A percentile compares a stretch with the other conserved stretches of the same genome.
These are phyloP conservation scores for Cryptomyrus ogoouensis DNA, from an alignment of 2,113 vertebrate species.

Conservation along the genomic window DNA sequence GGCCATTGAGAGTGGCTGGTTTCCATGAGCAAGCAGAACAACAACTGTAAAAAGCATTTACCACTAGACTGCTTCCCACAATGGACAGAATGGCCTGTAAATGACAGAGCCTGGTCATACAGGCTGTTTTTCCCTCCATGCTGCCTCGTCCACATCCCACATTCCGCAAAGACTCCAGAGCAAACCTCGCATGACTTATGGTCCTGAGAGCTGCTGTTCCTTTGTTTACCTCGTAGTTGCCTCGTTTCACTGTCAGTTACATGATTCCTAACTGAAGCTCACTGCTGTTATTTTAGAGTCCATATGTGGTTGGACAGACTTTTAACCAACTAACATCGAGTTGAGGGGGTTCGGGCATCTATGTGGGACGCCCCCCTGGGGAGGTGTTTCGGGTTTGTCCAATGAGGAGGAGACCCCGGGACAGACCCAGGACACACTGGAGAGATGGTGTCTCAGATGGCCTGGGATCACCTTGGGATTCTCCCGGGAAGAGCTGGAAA, in stretches of 20 bases:
- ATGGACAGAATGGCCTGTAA: not conserved
- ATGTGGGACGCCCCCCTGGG: not conserved
- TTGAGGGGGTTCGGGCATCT: not conserved
- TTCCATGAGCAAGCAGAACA: not conserved
- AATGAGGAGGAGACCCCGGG: not conserved
- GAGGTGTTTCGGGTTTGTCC: not conserved
- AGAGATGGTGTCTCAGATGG: not conserved
- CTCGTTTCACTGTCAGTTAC: not conserved
- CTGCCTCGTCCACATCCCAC: not conserved
- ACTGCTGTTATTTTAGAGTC: not conserved
- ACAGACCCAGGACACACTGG: not conserved
- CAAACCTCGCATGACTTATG: not conserved
- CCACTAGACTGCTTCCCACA: not conserved
- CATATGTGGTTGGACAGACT: not conserved
- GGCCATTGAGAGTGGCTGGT: not conserved
- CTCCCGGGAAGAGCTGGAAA: not conserved
- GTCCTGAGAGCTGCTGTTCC: too few species aligned
- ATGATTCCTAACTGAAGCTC: not conserved
- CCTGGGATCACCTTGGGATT: not conserved
- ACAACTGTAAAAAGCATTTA: conserved; percentile 8
- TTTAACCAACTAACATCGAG: not conserved
- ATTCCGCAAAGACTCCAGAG: not conserved
- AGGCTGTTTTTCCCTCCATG: not conserved
- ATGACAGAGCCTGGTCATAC: not conserved
- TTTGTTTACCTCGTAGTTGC: not conserved